A percentile compares a stretch with the other conserved stretches of the same genome.
Conservation (phyloP, 2,797 vertebrate genomes). For the Phoeniculus purpureus region DNA sequence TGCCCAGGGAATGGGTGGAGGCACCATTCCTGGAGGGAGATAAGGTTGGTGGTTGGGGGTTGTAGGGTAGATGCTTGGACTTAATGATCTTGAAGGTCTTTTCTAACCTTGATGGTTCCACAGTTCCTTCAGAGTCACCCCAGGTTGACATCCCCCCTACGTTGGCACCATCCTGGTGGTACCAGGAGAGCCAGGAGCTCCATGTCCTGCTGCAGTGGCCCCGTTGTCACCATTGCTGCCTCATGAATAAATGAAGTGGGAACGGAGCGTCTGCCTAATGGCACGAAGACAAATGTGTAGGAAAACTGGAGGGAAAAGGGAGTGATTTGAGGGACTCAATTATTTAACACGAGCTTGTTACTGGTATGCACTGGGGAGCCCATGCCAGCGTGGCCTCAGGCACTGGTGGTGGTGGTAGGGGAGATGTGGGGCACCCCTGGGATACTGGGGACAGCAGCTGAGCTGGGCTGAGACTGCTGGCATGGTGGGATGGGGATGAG, state of each 20-base stretch:
- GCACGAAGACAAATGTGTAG: constrained; percentile 57
- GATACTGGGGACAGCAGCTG: rapidly evolving
- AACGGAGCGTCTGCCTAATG: constrained; percentile 62
- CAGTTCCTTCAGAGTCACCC: too few relatives aligned
- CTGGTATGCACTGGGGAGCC: background rate
- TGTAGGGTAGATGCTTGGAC: too few relatives aligned
- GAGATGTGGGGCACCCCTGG: rapidly evolving
- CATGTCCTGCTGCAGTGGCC: background rate
- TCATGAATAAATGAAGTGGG: constrained; percentile 61
- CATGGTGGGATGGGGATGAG: background rate
- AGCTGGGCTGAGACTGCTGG: background rate
- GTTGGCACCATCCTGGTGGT: background rate
- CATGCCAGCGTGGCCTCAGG: rapidly evolving
- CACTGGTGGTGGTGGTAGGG: rapidly evolving
- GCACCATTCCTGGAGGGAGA: too few relatives aligned
- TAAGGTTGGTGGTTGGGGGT: too few relatives aligned
- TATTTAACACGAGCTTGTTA: constrained; percentile 61
- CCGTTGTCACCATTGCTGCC: background rate
- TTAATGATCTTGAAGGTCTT: too few relatives aligned
- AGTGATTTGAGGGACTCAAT: constrained; percentile 63
- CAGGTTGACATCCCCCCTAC: rapidly evolving
- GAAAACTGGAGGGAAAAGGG: constrained; percentile 43
- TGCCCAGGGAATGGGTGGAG: too few relatives aligned
- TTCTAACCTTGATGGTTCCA: too few relatives aligned
- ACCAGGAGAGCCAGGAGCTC: rapidly evolving